phyloP scores from a whole-genome alignment of 2,797 vertebrate species.

The Trematomus bernacchii region DNA sequence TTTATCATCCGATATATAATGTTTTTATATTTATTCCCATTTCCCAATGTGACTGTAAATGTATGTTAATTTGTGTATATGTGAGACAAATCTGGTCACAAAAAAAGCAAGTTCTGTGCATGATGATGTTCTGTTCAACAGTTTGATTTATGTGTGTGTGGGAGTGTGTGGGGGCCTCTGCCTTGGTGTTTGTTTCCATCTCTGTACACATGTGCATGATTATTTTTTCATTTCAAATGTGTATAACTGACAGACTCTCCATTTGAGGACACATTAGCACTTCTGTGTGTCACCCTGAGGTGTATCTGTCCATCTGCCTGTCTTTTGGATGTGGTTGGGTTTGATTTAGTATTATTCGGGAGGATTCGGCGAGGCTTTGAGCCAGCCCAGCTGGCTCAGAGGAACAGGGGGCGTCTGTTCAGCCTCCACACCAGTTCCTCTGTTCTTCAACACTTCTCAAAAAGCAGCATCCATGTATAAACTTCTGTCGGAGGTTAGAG shows the following conservation, averaged over 20 bases:
- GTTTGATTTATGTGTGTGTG: slow-evolving; percentile 16
- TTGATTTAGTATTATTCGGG: slow-evolving; percentile 52
- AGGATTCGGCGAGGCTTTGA: slow-evolving; percentile 36
- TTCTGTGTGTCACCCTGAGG: neutral
- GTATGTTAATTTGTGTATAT: too few species aligned
- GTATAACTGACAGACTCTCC: slow-evolving; percentile 8
- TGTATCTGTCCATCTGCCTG: slow-evolving; percentile 6
- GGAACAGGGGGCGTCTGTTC: slow-evolving; percentile 74
- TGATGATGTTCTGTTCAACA: slow-evolving; percentile 6
- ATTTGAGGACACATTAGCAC: slow-evolving; percentile 11
- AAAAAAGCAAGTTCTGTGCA: slow-evolving; percentile 25
- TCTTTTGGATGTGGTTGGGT: slow-evolving; percentile 29
- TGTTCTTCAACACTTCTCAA: slow-evolving; percentile 36
- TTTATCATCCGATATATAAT: too few species aligned
- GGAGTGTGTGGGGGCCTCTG: slow-evolving; percentile 43
- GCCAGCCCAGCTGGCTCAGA: slow-evolving; percentile 74
- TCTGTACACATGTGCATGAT: slow-evolving; percentile 21
- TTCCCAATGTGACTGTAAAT: too few species aligned
- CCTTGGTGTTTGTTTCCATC: slow-evolving; percentile 17
- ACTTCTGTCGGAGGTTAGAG: slow-evolving; percentile 33
- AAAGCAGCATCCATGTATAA: slow-evolving; percentile 15
- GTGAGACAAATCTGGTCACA: too few species aligned
- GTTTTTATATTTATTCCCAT: too few species aligned
- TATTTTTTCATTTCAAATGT: slow-evolving; percentile 28
- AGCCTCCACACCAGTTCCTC: slow-evolving; percentile 56